Conservation (phyloP, 37 sponge, comb jelly and placozoan genomes). For the Aplysina aerophoba region DNA sequence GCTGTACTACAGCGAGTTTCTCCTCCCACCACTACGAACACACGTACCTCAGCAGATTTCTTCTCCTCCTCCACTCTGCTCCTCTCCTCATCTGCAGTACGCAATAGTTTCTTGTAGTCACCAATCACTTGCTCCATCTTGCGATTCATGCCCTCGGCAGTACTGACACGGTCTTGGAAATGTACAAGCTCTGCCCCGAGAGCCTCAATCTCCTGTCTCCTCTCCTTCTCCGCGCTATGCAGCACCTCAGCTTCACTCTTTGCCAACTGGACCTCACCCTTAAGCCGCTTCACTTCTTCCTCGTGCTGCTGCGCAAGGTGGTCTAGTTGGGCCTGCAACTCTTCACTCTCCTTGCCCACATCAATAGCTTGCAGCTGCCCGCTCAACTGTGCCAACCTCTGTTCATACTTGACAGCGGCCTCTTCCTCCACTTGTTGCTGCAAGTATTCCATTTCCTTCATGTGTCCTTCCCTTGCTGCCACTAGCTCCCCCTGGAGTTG, state of each 20-base stretch:
- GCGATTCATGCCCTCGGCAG: not conserved
- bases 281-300: slow-evolving; percentile 11
- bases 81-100: slow-evolving; percentile 31
- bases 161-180: not conserved
- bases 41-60: slow-evolving; percentile 6
- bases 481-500: slow-evolving; percentile 44
- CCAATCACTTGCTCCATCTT: slow-evolving; percentile 48
- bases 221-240: not conserved
- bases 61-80: slow-evolving; percentile 28
- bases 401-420: slow-evolving; percentile 2
- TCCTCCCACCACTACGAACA: not conserved
- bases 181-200: not conserved
- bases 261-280: slow-evolving; percentile 13
- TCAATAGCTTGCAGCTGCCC: not conserved
- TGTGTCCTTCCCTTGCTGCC: slow-evolving; percentile 19
- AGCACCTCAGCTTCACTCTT: not conserved
- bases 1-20: not conserved
- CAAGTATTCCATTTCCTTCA: slow-evolving; percentile 9
- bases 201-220: not conserved
- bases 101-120: slow-evolving; percentile 61
- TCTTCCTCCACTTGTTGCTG: slow-evolving; percentile 11
- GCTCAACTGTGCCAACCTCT: not conserved
- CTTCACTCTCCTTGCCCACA: slow-evolving; percentile 8
- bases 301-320: slow-evolving; percentile 29
- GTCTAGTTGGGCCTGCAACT: slow-evolving; percentile 37